Percentiles rank a stretch among this genome's conserved stretches.
phyloP scores from a whole-genome alignment of 2,888 invertebrate species.

The Hypolimnas misippus region DNA sequence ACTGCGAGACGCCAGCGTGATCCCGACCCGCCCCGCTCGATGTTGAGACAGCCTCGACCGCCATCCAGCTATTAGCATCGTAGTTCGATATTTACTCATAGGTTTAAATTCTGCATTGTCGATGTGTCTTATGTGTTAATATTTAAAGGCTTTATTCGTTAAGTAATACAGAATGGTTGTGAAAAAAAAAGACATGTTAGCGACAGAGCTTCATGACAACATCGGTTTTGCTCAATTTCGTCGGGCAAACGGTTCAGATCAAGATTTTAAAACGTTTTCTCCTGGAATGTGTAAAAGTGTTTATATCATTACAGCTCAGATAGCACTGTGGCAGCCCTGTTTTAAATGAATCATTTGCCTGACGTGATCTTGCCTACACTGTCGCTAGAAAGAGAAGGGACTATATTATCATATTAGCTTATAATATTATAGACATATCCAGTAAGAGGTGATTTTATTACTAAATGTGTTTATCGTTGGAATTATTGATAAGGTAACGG shows the following conservation, averaged over 20 bases:
- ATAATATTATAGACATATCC: conserved; percentile 73
- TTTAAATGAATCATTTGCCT: conserved; percentile 16
- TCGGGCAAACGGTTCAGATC: conserved; percentile 20
- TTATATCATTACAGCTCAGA: not conserved
- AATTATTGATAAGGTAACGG: conserved; percentile 32
- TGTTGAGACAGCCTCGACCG: conserved; percentile 68
- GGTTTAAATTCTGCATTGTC: conserved; percentile 30
- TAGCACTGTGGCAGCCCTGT: not conserved
- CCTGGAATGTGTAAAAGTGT: not conserved
- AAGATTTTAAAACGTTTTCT: not conserved
- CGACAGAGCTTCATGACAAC: conserved; percentile 33
- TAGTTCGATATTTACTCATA: conserved; percentile 35
- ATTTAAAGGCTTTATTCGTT: conserved; percentile 44
- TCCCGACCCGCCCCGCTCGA: conserved; percentile 44
- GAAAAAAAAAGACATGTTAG: conserved; percentile 36
- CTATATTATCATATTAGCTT: conserved; percentile 52
- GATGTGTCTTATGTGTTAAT: conserved; percentile 38
- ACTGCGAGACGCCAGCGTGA: conserved; percentile 37
- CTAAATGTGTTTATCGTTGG: conserved; percentile 49
- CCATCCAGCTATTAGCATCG: conserved; percentile 35
- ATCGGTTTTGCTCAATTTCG: conserved; percentile 19
- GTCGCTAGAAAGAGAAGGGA: conserved; percentile 35
- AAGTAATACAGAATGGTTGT: conserved; percentile 44
- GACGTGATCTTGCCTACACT: conserved; percentile 1
- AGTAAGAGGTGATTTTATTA: conserved; percentile 67